Percentiles rank a stretch among this genome's conserved stretches.
phyloP scores from a whole-genome alignment of 2,888 invertebrate species.

The Molorchus minor region DNA sequence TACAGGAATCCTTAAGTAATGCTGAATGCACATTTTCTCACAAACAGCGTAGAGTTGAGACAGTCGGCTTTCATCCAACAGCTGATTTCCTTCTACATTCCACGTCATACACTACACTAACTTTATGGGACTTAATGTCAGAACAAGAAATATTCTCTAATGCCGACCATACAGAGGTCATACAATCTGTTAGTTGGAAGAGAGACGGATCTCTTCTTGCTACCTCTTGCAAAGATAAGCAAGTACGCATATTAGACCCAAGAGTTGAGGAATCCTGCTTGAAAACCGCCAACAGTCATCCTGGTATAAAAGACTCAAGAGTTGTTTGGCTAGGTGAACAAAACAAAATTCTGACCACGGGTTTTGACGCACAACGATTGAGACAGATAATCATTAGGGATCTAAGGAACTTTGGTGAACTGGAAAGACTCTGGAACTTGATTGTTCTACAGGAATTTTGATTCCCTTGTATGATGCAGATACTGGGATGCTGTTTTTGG shows the following conservation, averaged over 20 bases:
- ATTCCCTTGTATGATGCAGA: constrained; percentile 94
- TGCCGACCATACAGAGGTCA: constrained; percentile 78
- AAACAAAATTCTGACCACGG: constrained; percentile 86
- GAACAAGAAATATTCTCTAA: constrained; percentile 84
- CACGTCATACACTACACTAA: constrained; percentile 81
- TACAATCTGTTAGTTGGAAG: constrained; percentile 92
- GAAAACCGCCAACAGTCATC: constrained; percentile 79
- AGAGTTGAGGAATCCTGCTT: constrained; percentile 70
- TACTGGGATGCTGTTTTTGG: constrained; percentile 94
- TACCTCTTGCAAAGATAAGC: constrained; percentile 92
- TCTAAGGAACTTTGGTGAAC: constrained; percentile 78
- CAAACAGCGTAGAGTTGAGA: constrained; percentile 86
- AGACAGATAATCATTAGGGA: constrained; percentile 92
- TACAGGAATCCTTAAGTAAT: constrained; percentile 78
- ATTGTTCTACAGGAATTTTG: constrained; percentile 88
- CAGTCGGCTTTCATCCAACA: constrained; percentile 90
- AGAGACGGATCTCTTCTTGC: constrained; percentile 83
- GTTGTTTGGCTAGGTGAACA: constrained; percentile 91
- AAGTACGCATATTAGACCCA: constrained; percentile 87
- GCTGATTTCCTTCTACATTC: constrained; percentile 90
- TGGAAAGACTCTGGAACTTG: constrained; percentile 81
- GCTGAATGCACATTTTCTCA: constrained; percentile 84
- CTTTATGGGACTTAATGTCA: constrained; percentile 86
- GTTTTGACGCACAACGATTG: constrained; percentile 86
- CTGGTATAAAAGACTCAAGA: constrained; percentile 90